These are phyloP conservation scores for Mimas tiliae DNA, from an alignment of 2,888 invertebrate genomes.

Conservation along the genomic window DNA sequence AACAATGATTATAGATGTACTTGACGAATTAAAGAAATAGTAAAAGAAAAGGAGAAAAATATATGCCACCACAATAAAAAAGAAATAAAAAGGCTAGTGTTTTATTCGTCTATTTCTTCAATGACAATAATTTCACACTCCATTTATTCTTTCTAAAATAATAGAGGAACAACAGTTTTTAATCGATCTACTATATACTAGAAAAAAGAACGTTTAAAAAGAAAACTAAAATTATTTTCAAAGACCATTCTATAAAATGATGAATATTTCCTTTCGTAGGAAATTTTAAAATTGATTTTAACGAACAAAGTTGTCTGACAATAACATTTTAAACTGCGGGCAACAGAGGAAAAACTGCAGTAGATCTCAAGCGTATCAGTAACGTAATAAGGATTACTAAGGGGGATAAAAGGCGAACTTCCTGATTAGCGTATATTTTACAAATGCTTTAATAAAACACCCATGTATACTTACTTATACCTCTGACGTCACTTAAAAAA, in stretches of 20 bases:
- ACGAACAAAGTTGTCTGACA: conserved; percentile 17
- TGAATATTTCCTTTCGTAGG: not conserved
- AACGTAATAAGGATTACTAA: not conserved
- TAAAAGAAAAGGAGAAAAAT: no score
- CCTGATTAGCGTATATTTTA: not conserved
- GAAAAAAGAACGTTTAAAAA: not conserved
- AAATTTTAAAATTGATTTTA: conserved; percentile 20
- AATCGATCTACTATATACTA: not conserved
- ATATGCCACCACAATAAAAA: no score
- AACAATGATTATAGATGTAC: no score
- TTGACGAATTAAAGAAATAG: no score
- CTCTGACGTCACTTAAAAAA: no score
- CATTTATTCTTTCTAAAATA: not conserved
- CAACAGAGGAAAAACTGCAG: not conserved
- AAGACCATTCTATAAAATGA: not conserved
- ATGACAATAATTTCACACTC: no score
- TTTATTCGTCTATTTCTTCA: no score
- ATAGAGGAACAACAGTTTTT: not conserved
- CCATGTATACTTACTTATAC: not conserved
- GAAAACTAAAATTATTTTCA: not conserved
- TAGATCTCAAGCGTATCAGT: not conserved
- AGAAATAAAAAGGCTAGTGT: no score
- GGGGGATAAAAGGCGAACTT: not conserved
- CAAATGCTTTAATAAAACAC: not conserved
- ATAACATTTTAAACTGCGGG: conserved; percentile 3